Evolutionary conservation across 2,113 vertebrate genomes (phyloP), one percentile per base, ranked within the genome.

Genomic region (Chloebia gouldiae): DNA sequence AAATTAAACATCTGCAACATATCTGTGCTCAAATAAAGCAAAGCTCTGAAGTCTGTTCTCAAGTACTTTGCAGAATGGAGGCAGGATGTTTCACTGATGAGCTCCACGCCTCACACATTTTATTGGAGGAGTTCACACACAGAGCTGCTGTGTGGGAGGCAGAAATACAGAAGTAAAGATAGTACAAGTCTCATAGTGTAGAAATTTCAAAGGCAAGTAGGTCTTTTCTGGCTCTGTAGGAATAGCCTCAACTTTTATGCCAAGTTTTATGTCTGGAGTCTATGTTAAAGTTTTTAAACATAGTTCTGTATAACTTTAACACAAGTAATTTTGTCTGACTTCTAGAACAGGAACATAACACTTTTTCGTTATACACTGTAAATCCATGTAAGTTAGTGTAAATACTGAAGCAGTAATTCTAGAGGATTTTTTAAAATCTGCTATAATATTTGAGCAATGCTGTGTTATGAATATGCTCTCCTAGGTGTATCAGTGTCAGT

Each of bases 1-100:
- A 93, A 93, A 94, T 92, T 90, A 97, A 96, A 94, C 91, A 96
- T 94, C 88, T 96, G 95, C 90, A 94, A 96, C 88, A 86, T 90
- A 94, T 95, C 87, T 95, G 51, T 42, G 68, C 76, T 94, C 68
- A 89, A 93, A 82, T 86, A 94, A 88, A 95, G 79, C 82, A 93
- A 50, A 93, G 85, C 90, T 88, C 72, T 0, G 0, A 92, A 88
- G 76, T 81, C 87, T 73, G 44, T 90, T 92, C 51, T 90, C 69
- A 90, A 94, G 63, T 88, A 64, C 73, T 87, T 72, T 91, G 75
- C 50, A 65, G 81, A 91, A 80, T 24, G 56, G 64, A 77, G 61
- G 51, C 76, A 40, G 76, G 56, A 60, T 78, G 44, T 81, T 96
- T 82, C 68, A 45, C 56, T 40, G 64, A 51, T 47, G 72, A 82